Conservation (phyloP, 2,113 vertebrate species). For the Percina caprodes region DNA sequence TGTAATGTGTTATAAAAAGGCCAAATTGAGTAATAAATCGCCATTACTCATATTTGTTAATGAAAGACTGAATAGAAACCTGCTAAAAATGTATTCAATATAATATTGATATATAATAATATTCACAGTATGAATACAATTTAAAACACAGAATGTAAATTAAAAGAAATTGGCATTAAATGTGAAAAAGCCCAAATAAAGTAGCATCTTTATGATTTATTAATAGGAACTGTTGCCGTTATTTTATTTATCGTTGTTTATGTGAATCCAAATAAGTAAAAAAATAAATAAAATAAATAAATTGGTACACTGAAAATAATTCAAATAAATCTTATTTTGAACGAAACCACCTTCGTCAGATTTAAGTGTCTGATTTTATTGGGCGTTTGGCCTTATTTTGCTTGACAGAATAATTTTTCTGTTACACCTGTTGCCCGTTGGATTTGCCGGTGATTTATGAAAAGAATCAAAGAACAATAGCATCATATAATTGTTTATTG, state of each 20-base stretch:
- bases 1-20: background rate
- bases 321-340: background rate
- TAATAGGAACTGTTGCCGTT: background rate
- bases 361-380: background rate
- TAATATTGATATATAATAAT: too few species aligned
- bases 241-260: background rate
- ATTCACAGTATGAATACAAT: background rate
- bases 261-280: background rate
- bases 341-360: background rate
- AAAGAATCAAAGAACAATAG: slow-evolving; percentile 11
- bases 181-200: background rate
- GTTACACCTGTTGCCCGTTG: slow-evolving; percentile 58
- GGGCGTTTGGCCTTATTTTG: background rate
- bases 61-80: background rate
- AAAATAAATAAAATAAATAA: background rate
- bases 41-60: background rate
- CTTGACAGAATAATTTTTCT: background rate
- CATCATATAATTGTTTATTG: slow-evolving; percentile 55
- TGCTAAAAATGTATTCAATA: background rate
- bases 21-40: background rate
- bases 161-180: background rate
- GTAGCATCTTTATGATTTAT: background rate
- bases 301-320: background rate
- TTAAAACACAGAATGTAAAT: background rate
- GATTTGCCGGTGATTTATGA: slow-evolving; percentile 22